These are phyloP conservation scores for Athrips mouffetella DNA, from an alignment of 2,888 invertebrate species.

Conservation along the genomic window DNA sequence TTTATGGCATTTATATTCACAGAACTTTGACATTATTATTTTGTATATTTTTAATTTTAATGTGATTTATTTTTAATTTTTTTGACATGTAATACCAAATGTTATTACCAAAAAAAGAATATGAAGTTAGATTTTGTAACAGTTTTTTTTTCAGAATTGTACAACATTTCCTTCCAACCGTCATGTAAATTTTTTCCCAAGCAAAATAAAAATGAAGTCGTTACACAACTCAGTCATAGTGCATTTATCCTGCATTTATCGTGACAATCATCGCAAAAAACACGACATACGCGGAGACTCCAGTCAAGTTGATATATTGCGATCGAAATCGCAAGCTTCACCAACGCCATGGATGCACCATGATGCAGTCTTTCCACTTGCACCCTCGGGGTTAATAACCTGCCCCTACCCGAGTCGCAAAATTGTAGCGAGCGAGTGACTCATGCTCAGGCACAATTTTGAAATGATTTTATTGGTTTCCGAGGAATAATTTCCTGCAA, in stretches of 20 bases:
- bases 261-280: neutral
- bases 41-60: too few species aligned
- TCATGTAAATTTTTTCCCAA: neutral
- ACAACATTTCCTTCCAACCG: neutral
- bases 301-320: conserved; percentile 11
- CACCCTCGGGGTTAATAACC: conserved; percentile 14
- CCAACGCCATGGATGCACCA: conserved; percentile 10
- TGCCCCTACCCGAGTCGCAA: neutral
- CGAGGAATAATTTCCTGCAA: conserved; percentile 1
- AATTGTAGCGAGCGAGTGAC: conserved; percentile 10
- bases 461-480: conserved; percentile 11
- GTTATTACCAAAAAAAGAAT: too few species aligned
- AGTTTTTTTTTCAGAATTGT: neutral
- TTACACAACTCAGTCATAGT: conserved; percentile 6
- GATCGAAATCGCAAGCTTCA: conserved; percentile 1
- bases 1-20: too few species aligned
- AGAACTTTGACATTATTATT: too few species aligned
- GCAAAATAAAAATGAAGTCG: neutral
- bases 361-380: neutral
- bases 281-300: neutral
- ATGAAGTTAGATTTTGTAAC: too few species aligned
- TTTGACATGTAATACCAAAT: too few species aligned
- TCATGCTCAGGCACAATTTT: conserved; percentile 4
- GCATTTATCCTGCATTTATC: conserved; percentile 2
- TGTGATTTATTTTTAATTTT: too few species aligned